Conservation (phyloP, 2,113 vertebrate genomes). For the Solea solea region DNA sequence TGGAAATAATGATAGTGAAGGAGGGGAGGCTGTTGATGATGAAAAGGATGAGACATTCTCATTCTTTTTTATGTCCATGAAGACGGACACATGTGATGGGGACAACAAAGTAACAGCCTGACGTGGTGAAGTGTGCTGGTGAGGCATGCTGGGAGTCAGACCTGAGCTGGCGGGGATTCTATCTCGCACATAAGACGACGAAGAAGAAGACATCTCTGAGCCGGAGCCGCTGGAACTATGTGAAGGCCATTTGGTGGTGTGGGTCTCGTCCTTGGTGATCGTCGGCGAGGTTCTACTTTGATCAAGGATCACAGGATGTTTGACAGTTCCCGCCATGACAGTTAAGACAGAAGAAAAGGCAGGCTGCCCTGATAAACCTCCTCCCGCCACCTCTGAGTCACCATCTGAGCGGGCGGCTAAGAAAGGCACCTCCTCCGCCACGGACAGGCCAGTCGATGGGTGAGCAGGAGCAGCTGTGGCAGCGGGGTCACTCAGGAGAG, state of each 20-base stretch:
- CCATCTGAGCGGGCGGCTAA: slow-evolving; percentile 63
- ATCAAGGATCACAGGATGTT: slow-evolving; percentile 73
- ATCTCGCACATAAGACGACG: slow-evolving; percentile 61
- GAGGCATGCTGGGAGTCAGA: slow-evolving; percentile 83
- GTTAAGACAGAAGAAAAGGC: slow-evolving; percentile 81
- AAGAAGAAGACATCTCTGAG: slow-evolving; percentile 72
- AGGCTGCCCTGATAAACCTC: slow-evolving; percentile 67
- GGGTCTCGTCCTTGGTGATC: slow-evolving; percentile 79
- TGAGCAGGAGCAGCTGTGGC: slow-evolving; percentile 55
- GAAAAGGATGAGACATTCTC: slow-evolving; percentile 22
- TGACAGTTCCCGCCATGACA: slow-evolving; percentile 75
- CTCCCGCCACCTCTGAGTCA: slow-evolving; percentile 57
- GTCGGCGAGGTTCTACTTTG: slow-evolving; percentile 78
- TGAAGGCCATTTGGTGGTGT: slow-evolving; percentile 81
- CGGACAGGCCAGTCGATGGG: slow-evolving; percentile 53
- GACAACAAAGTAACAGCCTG: slow-evolving; percentile 48
- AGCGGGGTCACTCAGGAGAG: slow-evolving; percentile 50
- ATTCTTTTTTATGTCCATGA: slow-evolving; percentile 18
- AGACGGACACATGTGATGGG: slow-evolving; percentile 26
- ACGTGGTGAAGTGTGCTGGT: slow-evolving; percentile 15
- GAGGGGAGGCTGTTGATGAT: slow-evolving; percentile 22
- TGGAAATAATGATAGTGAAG: slow-evolving; percentile 16
- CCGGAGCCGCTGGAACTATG: slow-evolving; percentile 76
- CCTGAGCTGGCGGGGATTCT: slow-evolving; percentile 83
- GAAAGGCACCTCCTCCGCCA: slow-evolving; percentile 67